Evolutionary conservation across 2,797 vertebrate species (phyloP).

Genomic region (Anomalospiza imberbis): DNA sequence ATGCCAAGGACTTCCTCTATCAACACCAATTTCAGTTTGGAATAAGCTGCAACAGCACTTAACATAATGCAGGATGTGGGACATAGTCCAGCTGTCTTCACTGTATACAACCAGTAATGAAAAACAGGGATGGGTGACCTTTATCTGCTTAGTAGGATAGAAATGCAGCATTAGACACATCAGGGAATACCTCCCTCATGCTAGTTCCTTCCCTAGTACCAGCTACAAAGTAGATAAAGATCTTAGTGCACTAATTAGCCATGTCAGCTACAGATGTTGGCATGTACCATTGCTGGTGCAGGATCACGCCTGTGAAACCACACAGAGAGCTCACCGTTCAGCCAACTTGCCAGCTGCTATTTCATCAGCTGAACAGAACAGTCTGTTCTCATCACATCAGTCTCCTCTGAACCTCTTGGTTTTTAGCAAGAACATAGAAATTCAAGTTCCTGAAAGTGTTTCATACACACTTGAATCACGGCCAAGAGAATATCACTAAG

Average conservation of each 20-base stretch:
- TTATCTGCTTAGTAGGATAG: neutral
- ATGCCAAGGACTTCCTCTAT: neutral
- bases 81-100: neutral
- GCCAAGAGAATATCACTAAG: neutral
- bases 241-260: neutral
- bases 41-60: neutral
- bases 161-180: neutral
- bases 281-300: neutral
- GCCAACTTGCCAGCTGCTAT: neutral
- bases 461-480: neutral
- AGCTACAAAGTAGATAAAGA: neutral
- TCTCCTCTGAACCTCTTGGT: neutral
- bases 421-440: neutral
- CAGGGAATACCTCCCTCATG: neutral
- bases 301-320: neutral
- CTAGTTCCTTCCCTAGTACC: neutral
- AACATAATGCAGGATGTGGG: neutral
- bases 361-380: neutral
- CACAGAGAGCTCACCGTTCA: neutral
- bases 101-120: neutral
- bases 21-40: neutral
- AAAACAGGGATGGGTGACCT: neutral
- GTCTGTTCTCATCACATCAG: neutral
- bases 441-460: neutral
- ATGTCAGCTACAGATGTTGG: neutral